Base-by-base conservation (phyloP, 2,797 vertebrate genomes). In the Clarias laeviceps region DNA sequence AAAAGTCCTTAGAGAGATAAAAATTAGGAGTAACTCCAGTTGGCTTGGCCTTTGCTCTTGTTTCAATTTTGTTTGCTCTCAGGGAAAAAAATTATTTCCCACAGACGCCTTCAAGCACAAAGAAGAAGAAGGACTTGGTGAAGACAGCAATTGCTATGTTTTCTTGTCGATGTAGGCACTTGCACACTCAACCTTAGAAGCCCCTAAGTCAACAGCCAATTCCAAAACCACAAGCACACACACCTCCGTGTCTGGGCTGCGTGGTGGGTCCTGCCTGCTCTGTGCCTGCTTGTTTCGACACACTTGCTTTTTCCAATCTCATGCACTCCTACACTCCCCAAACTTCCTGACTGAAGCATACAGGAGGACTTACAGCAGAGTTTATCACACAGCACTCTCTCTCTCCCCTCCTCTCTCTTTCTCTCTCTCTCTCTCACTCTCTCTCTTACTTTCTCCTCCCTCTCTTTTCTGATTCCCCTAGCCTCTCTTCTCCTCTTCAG, bases 351-450 rank as follows among this genome's bases (percentile, higher is more conserved):
- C 91, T 95, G 92, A 82, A 93, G 93, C 91, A 90, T 91, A 90
- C 93, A 93, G 91, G 90, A 94, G 93, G 84, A 87, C 90, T 93
- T 89, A 88, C 91, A 89, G 90, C 90, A 90, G 91, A 93, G 93
- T 95, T 95, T 95, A 94, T 93, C 93, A 93, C 93, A 90, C 91
- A 85, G 87, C 91, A 89, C 88, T 83, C 80, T 88, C 83, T 86
- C 82, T 82, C 86, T 0, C 0, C 87, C 85, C 59, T 79, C 82
- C 61, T 84, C 77, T 82, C 84, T 5, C 90, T 85, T 79, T 90
- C 89, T 88, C 78, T 82, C 86, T 86, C 61, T 72, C 73, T 34
- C 59, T 22, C 84, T 82, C 57, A 79, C 76, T 82, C 79, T 68
- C 84, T 80, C 54, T 65, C 56, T 73, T n/a, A 66, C 79, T 82